Base-by-base conservation (phyloP, 1,140 invertebrate genomes). In the Diorhabda sublineata region DNA sequence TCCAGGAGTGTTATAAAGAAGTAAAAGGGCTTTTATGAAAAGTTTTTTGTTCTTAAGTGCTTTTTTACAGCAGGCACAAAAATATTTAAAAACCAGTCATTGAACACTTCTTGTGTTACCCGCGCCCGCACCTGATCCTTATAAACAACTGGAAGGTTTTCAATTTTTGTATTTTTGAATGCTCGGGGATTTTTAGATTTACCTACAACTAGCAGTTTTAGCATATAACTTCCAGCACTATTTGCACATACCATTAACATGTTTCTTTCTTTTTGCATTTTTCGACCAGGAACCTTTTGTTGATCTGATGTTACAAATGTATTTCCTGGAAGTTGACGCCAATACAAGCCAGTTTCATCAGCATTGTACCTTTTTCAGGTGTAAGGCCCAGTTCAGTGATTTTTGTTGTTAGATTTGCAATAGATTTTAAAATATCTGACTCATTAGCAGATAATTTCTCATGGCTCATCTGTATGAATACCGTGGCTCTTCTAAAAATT, bases 401-500 rank as follows among this genome's bases (percentile, higher is more conserved):
- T 58, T 66, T 59, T 57, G 42, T 42, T 5, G 26, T 42, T 26
- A 63, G 42, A 60, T 67, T 62, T 67, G 26, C 43, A 62, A 70
- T 61, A 47, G 67, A 67, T 62, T 57, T 26, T 42, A 61, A n/a
- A n/a, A 70, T 56, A 26, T 66, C 65, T 8, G 45, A 5, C 45
- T 67, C 26, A 56, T 70, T 47, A 58, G 4, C 56, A 5, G 69
- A 67, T 44, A 70, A 6, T 63, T 67, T 70, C 63, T 70, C 69
- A 8, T 66, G 65, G 45, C 64, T 62, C n/a, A 70, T 63, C 63
- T 70, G 66, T 26, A 67, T 9, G 41, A n/a, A 70, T 67, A 45
- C 69, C 69, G 61, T 70, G 11, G 26, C 69, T 43, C 43, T 63
- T 70, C 67, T 67, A 62, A 45, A 70, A 70, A 41, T 68, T 68